phyloP scores from a whole-genome alignment of 2,113 vertebrate species.

The Australoheros scitulus region DNA sequence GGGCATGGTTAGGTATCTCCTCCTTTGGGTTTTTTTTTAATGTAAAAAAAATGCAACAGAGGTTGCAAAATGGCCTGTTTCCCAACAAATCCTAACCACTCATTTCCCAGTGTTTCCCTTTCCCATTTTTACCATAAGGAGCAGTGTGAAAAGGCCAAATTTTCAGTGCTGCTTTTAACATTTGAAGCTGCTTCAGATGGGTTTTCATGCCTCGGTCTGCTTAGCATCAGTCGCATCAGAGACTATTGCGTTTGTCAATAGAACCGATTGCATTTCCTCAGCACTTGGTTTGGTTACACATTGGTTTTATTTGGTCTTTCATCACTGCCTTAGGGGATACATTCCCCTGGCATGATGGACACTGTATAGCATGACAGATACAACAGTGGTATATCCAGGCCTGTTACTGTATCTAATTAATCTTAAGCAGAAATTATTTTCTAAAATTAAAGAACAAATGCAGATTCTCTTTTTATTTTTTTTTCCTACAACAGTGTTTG shows the following conservation, averaged over 20 bases:
- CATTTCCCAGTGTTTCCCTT: background rate
- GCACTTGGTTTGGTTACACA: constrained; percentile 67
- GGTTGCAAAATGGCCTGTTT: background rate
- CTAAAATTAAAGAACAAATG: background rate
- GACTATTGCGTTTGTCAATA: constrained; percentile 66
- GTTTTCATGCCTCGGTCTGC: constrained; percentile 62
- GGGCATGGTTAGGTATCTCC: background rate
- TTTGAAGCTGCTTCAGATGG: constrained; percentile 56
- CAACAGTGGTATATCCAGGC: constrained; percentile 73
- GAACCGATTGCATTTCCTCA: constrained; percentile 68
- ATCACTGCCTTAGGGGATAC: constrained; percentile 50
- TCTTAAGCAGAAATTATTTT: background rate
- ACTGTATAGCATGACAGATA: constrained; percentile 77
- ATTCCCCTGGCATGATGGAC: constrained; percentile 74
- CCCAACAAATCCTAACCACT: background rate
- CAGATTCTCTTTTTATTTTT: constrained; percentile 1
- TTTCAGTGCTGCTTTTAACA: background rate
- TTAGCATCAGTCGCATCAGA: constrained; percentile 63
- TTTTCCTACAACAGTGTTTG: constrained; percentile 8
- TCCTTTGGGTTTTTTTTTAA: background rate
- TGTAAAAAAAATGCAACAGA: background rate
- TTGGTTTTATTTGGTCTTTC: constrained; percentile 45
- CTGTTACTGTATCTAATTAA: constrained; percentile 12
- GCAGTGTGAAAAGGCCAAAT: background rate
- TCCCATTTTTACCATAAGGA: background rate